Evolutionary conservation across 1,140 invertebrate species (phyloP).

Genomic region (Brachionus manjavacas): DNA sequence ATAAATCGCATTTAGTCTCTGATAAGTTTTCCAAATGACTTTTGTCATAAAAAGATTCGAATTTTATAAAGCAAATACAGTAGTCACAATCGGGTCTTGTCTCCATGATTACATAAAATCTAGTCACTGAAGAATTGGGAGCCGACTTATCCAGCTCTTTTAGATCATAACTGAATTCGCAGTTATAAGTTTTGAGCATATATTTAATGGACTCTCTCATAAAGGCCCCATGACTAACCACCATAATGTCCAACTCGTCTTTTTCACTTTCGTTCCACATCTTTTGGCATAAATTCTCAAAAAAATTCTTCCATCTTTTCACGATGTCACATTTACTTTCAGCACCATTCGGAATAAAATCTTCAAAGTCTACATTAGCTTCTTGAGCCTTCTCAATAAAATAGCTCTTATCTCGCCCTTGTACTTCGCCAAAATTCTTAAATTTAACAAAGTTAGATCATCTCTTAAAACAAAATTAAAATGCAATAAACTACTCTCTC

Average conservation of each 20-base stretch:
- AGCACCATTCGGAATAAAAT: neutral
- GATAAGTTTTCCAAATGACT: constrained; percentile 14
- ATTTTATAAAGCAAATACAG: neutral
- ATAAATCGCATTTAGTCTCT: constrained; percentile 18
- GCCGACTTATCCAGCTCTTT: constrained; percentile 12
- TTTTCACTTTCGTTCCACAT: neutral
- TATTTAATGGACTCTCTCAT: constrained; percentile 25
- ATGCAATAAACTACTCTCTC: neutral
- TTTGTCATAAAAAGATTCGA: constrained; percentile 5
- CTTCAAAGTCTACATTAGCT: neutral
- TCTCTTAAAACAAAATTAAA: neutral
- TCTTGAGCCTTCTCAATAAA: neutral
- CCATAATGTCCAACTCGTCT: neutral
- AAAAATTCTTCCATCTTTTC: neutral
- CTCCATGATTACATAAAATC: neutral
- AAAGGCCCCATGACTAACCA: constrained; percentile 32
- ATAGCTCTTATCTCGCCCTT: neutral
- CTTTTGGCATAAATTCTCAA: neutral
- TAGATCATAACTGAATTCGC: neutral
- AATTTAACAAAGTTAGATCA: neutral
- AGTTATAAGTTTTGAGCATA: neutral
- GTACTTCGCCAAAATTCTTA: constrained; percentile 23
- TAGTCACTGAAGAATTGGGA: neutral
- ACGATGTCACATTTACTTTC: neutral
- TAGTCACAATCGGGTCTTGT: neutral